Percentiles rank a stretch among this genome's conserved stretches.
These are phyloP conservation scores for Nycticryphes semicollaris DNA, from an alignment of 2,113 vertebrate genomes.

Conservation along the genomic window DNA sequence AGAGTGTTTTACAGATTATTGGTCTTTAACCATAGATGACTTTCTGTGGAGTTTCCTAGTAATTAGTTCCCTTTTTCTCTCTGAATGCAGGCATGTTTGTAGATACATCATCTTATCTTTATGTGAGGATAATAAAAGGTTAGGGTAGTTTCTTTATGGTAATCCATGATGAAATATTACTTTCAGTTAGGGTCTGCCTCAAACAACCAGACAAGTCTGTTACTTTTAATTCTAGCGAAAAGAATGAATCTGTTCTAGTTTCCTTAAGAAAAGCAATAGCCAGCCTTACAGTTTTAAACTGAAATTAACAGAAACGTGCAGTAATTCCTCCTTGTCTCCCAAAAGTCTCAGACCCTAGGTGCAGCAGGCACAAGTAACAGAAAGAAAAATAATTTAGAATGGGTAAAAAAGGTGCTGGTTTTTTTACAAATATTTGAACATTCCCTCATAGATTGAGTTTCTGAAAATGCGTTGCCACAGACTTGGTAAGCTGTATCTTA, in stretches of 20 bases:
- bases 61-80: neutral
- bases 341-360: neutral
- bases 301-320: neutral
- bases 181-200: neutral
- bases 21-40: neutral
- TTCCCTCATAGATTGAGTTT: neutral
- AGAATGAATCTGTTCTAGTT: neutral
- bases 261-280: neutral
- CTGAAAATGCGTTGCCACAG: neutral
- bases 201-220: neutral
- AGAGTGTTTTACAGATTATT: neutral
- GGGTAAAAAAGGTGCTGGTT: neutral
- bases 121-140: neutral
- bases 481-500: neutral
- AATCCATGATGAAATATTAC: accelerated
- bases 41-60: neutral
- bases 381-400: neutral
- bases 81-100: neutral
- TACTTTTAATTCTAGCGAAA: neutral
- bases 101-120: neutral
- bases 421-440: neutral
- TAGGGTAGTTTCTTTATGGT: neutral
- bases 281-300: neutral
- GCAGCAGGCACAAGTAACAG: neutral
- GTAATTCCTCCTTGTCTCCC: neutral